Conservation (phyloP, 2,113 vertebrate species). For the Mormoops blainvillei region DNA sequence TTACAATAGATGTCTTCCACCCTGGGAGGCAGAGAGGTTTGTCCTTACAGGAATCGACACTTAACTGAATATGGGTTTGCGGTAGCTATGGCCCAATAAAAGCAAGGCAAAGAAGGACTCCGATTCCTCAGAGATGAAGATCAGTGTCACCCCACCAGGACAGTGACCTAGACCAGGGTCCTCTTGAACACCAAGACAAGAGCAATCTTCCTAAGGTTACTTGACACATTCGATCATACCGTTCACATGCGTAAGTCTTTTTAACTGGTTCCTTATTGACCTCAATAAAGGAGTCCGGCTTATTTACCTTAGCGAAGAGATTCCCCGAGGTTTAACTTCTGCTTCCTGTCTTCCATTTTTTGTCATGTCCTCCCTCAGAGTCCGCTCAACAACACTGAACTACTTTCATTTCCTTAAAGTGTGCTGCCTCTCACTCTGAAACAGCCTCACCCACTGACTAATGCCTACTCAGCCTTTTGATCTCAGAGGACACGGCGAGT, state of each 20-base stretch:
- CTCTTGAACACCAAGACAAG: not conserved
- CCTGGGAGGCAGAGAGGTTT: not conserved
- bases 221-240: not conserved
- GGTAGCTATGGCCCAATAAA: not conserved
- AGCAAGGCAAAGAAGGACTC: not conserved
- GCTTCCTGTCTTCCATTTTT: not conserved
- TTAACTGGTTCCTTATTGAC: not conserved
- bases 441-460: not conserved
- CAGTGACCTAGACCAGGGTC: not conserved
- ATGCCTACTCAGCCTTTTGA: not conserved
- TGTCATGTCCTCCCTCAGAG: not conserved
- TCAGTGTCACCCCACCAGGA: not conserved
- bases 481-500: not conserved
- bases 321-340: not conserved
- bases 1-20: not conserved
- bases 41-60: not conserved
- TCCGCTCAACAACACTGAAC: not conserved
- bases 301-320: not conserved
- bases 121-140: not conserved
- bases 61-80: not conserved
- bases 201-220: not conserved
- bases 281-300: not conserved
- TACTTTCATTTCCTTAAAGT: conserved; percentile 28
- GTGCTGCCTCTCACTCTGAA: not conserved
- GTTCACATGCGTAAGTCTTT: not conserved